These are phyloP conservation scores for Uria lomvia DNA, from an alignment of 2,113 vertebrate genomes.

Conservation along the genomic window DNA sequence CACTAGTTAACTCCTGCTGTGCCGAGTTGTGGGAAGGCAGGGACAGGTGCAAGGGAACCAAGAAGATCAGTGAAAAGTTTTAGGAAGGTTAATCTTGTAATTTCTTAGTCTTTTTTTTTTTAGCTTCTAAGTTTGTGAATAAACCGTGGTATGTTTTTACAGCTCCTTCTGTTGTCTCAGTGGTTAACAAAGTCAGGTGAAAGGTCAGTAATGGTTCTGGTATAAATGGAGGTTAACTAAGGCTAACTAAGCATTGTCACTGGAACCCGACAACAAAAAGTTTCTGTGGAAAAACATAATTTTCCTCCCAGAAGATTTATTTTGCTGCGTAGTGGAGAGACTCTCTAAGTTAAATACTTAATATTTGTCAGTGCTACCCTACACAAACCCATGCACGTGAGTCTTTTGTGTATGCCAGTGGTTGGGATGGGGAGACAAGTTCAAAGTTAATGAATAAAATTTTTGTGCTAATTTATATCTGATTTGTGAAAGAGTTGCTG, in stretches of 20 bases:
- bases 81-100: neutral
- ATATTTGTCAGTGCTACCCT: neutral
- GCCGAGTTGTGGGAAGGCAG: neutral
- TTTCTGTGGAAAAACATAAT: neutral
- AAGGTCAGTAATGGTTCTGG: neutral
- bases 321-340: neutral
- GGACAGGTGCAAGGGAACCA: neutral
- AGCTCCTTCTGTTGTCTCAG: neutral
- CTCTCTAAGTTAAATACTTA: neutral
- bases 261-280: neutral
- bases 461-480: neutral
- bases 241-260: neutral
- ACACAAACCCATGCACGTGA: neutral
- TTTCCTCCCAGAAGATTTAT: neutral
- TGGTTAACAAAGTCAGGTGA: neutral
- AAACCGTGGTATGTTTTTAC: neutral
- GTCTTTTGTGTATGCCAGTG: neutral
- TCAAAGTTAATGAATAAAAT: neutral
- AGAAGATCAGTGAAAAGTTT: neutral
- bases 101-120: neutral
- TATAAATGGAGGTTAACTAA: neutral
- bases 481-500: neutral
- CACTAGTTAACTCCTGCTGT: rapidly evolving
- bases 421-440: neutral
- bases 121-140: neutral